A percentile compares a stretch with the other conserved stretches of the same genome.
Evolutionary conservation across 1,140 invertebrate genomes (phyloP).

Genomic region (Phortica variegata): DNA sequence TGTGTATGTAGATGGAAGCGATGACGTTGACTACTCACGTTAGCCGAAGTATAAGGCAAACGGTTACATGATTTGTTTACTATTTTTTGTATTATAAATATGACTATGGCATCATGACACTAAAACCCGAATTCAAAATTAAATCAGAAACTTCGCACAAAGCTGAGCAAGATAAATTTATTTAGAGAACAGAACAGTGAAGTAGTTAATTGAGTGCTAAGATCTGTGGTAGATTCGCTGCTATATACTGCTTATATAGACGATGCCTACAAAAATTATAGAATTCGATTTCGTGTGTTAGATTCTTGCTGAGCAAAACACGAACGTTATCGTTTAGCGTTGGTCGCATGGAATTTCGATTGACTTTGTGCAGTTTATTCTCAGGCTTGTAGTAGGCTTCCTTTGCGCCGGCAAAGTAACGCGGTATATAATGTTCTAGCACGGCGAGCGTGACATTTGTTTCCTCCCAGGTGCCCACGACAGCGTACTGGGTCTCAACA

Average conservation of each 20-base stretch:
- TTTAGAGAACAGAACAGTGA: not conserved
- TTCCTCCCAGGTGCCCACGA: constrained; percentile 86
- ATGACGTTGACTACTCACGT: no score
- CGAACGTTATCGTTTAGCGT: constrained; percentile 77
- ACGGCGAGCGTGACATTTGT: constrained; percentile 81
- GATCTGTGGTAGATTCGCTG: constrained; percentile 59
- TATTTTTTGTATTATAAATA: constrained; percentile 1
- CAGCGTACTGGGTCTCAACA: constrained; percentile 81
- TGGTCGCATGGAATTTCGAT: constrained; percentile 73
- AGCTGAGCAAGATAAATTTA: no score
- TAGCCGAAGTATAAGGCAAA: no score
- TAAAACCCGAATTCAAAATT: no score
- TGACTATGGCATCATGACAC: no score
- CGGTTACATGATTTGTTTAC: no score
- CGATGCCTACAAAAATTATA: constrained; percentile 87
- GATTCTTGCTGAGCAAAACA: constrained; percentile 76
- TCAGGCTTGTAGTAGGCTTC: constrained; percentile 60
- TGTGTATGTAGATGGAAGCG: no score
- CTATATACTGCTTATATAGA: constrained; percentile 75
- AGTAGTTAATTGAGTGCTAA: constrained; percentile 6
- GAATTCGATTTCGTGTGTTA: constrained; percentile 87
- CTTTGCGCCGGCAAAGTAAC: constrained; percentile 76
- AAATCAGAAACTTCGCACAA: no score
- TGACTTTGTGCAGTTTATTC: constrained; percentile 72
- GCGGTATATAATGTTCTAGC: constrained; percentile 78